Evolutionary conservation across 2,797 vertebrate genomes (phyloP).

Genomic region (Crenuchus spilurus): DNA sequence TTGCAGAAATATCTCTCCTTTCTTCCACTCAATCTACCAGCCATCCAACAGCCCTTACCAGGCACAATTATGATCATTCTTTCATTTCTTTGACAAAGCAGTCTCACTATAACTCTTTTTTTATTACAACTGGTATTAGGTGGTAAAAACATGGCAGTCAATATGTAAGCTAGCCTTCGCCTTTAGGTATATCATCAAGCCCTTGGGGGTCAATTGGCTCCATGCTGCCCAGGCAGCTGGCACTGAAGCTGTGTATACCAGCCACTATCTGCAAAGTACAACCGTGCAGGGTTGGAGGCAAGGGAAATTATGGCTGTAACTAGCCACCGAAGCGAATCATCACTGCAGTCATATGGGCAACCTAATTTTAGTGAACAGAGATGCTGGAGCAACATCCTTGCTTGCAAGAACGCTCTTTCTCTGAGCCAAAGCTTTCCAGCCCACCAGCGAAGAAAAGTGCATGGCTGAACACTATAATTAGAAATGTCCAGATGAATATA

Average conservation of each 20-base stretch:
- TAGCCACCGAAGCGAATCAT: neutral
- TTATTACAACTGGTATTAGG: too few relatives aligned
- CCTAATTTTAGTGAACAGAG: neutral
- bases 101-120: too few relatives aligned
- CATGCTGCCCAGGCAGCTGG: conserved; percentile 9
- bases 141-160: too few relatives aligned
- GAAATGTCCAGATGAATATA: neutral
- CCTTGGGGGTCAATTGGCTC: neutral
- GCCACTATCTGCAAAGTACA: neutral
- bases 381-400: neutral
- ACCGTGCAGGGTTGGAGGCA: neutral
- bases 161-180: neutral
- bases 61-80: neutral
- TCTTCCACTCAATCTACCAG: neutral
- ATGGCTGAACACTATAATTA: too few relatives aligned
- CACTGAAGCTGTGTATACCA: neutral
- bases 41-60: neutral
- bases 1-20: conserved; percentile 29
- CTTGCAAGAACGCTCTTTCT: too few relatives aligned
- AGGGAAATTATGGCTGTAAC: neutral
- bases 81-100: neutral
- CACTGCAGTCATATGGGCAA: neutral
- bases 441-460: too few relatives aligned
- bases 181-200: neutral
- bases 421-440: too few relatives aligned